phyloP scores from a whole-genome alignment of 2,113 vertebrate genomes.

The Dasyprocta punctata region DNA sequence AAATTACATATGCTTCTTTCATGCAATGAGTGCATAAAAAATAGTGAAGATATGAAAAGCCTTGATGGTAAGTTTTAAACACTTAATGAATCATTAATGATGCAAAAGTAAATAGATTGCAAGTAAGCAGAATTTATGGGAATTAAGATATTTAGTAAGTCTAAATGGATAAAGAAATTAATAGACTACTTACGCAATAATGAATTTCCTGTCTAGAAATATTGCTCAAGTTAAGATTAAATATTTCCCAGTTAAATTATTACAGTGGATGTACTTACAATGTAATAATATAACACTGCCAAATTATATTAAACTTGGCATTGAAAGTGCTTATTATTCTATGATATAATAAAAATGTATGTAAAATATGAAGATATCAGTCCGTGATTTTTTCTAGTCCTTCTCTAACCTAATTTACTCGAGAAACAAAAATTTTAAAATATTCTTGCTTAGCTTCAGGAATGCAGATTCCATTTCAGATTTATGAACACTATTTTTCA shows the following conservation, averaged over 20 bases:
- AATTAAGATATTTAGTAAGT: no score
- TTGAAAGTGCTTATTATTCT: not conserved
- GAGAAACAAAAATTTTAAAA: not conserved
- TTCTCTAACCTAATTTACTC: not conserved
- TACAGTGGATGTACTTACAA: not conserved
- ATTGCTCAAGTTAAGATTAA: not conserved
- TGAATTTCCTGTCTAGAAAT: not conserved
- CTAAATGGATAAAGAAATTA: no score
- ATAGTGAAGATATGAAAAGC: no score
- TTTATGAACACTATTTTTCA: not conserved
- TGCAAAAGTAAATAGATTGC: no score
- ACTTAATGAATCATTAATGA: no score
- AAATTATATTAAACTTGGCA: not conserved
- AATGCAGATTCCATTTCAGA: not conserved
- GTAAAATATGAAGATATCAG: not conserved
- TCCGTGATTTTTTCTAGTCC: not conserved
- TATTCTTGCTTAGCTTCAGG: not conserved
- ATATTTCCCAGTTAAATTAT: slow-evolving; percentile 16
- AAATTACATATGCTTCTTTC: no score
- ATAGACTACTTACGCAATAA: not conserved
- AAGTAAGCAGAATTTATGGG: no score
- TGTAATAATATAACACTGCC: not conserved
- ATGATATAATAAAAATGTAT: not conserved
- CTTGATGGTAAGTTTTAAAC: no score
- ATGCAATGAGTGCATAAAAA: no score